Evolutionary conservation across 37 sponge, comb jelly and placozoan genomes (phyloP).

Genomic region (Crambe crambe): DNA sequence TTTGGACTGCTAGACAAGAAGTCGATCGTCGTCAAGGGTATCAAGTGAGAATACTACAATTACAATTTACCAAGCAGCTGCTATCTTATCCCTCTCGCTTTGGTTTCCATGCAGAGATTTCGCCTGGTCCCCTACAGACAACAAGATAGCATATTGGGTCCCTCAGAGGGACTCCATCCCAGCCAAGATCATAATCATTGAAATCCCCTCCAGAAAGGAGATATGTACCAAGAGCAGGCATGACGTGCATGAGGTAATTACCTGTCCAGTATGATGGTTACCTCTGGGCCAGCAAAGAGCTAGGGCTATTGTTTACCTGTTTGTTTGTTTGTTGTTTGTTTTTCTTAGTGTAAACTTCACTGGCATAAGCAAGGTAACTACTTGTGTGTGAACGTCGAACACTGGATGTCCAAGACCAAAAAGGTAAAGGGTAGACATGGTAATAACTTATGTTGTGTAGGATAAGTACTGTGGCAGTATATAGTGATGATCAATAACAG

Average conservation of each 20-base stretch:
- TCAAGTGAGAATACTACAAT: slow-evolving; percentile 41
- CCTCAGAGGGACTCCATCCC: slow-evolving; percentile 88
- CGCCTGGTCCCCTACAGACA: slow-evolving; percentile 88
- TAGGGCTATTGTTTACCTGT: neutral
- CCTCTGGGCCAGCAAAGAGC: neutral
- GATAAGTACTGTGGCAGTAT: neutral
- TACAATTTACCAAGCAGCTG: neutral
- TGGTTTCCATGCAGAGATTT: slow-evolving; percentile 61
- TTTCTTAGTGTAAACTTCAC: slow-evolving; percentile 76
- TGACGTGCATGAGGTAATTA: slow-evolving; percentile 78
- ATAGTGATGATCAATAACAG: too few species aligned
- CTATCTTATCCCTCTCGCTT: neutral
- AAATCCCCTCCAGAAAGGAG: slow-evolving; percentile 81
- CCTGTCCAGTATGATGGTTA: neutral
- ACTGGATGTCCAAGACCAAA: slow-evolving; percentile 83
- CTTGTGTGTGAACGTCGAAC: slow-evolving; percentile 85
- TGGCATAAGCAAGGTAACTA: slow-evolving; percentile 96
- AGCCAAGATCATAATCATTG: slow-evolving; percentile 90
- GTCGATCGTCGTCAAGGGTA: slow-evolving; percentile 65
- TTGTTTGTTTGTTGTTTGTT: slow-evolving; percentile 1
- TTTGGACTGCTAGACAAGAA: slow-evolving; percentile 83
- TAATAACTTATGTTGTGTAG: neutral
- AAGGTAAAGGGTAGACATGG: slow-evolving; percentile 64
- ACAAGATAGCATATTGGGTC: slow-evolving; percentile 94
- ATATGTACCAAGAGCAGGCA: slow-evolving; percentile 92